Percentiles rank a stretch among this genome's conserved stretches.
phyloP scores from a whole-genome alignment of 2,888 invertebrate species.

The Rhamphomyia laevipes region DNA sequence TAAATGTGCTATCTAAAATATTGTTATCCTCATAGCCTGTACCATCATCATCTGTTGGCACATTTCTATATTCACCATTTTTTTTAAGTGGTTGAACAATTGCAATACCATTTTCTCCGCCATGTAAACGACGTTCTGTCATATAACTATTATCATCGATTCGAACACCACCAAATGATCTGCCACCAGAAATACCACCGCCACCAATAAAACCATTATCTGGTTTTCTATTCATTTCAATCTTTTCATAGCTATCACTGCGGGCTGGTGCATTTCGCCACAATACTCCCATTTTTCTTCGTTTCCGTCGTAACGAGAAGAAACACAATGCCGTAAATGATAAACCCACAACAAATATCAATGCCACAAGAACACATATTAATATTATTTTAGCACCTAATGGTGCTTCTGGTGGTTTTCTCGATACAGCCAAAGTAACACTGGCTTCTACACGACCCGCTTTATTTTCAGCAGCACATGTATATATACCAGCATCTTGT shows the following conservation, averaged over 20 bases:
- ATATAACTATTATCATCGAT: conserved; percentile 7
- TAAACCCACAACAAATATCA: conserved; percentile 51
- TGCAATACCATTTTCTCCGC: conserved; percentile 27
- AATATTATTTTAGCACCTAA: conserved; percentile 50
- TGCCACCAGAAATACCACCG: conserved; percentile 16
- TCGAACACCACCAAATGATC: conserved; percentile 13
- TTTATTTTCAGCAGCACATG: conserved; percentile 68
- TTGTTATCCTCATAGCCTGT: conserved; percentile 48
- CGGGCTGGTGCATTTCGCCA: conserved; percentile 37
- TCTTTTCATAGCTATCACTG: conserved; percentile 64
- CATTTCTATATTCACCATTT: conserved; percentile 60
- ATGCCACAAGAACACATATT: conserved; percentile 57
- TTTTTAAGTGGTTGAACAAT: conserved; percentile 40
- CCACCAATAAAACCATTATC: conserved; percentile 26
- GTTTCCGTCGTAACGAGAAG: conserved; percentile 44
- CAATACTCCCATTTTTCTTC: conserved; percentile 45
- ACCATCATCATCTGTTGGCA: conserved; percentile 54
- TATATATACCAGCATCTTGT: conserved; percentile 65
- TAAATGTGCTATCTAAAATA: conserved; percentile 23
- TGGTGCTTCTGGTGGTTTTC: conserved; percentile 48
- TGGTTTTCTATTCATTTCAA: conserved; percentile 54
- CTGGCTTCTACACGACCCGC: conserved; percentile 66
- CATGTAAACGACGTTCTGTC: conserved; percentile 13
- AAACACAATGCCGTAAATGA: conserved; percentile 56
- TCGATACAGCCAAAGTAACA: conserved; percentile 58